Conservation (phyloP, 1,140 invertebrate genomes). For the Drosophila ercepeae region DNA sequence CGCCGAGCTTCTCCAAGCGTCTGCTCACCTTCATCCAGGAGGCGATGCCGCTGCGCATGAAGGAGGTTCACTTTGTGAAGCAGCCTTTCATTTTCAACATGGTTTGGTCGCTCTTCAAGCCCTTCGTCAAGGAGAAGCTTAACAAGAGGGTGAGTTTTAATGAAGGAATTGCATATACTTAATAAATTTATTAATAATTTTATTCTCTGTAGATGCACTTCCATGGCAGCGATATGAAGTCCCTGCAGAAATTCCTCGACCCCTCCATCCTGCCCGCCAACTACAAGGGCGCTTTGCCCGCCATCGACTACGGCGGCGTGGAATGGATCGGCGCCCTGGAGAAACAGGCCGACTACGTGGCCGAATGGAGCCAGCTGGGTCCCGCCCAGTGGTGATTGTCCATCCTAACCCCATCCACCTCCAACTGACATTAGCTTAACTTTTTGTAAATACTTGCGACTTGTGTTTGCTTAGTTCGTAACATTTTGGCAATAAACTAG, state of each 20-base stretch:
- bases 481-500: constrained; percentile 68
- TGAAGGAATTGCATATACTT: not conserved
- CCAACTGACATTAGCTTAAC: constrained; percentile 48
- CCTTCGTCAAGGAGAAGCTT: constrained; percentile 93
- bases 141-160: constrained; percentile 87
- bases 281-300: constrained; percentile 88
- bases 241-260: constrained; percentile 89
- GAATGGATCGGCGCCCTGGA: constrained; percentile 90
- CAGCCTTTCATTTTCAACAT: constrained; percentile 95
- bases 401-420: constrained; percentile 10
- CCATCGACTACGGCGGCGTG: constrained; percentile 89
- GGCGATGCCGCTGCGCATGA: constrained; percentile 94
- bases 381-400: constrained; percentile 84
- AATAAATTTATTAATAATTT: not conserved
- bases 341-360: constrained; percentile 86
- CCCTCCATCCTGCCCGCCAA: constrained; percentile 89
- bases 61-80: constrained; percentile 95
- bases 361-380: constrained; percentile 88
- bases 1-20: constrained; percentile 89
- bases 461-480: constrained; percentile 69
- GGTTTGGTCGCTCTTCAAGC: constrained; percentile 94
- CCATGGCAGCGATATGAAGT: constrained; percentile 90
- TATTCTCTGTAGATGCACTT: constrained; percentile 89
- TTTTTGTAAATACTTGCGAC: constrained; percentile 63
- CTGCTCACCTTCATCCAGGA: constrained; percentile 93